Evolutionary conservation across 2,888 invertebrate genomes (phyloP).

Genomic region (Eustalomyia histrio): DNA sequence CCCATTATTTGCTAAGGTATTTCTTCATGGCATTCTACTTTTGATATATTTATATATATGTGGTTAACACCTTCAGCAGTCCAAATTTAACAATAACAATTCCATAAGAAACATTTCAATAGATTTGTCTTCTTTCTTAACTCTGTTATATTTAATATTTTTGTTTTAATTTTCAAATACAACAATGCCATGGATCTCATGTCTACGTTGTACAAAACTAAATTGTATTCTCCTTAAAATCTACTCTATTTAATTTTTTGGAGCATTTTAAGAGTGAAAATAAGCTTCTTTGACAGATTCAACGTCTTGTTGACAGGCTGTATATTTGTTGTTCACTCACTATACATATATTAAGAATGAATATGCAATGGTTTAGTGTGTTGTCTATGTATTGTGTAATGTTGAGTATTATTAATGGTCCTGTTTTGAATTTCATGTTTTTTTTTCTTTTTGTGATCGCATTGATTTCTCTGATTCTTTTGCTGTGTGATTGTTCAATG

Average conservation of each 20-base stretch:
- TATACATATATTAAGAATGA: background rate
- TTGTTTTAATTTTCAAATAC: background rate
- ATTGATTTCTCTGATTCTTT: slow-evolving; percentile 51
- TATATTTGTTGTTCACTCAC: slow-evolving; percentile 44
- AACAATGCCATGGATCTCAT: background rate
- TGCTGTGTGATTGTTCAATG: slow-evolving; percentile 11
- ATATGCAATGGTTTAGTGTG: slow-evolving; percentile 9
- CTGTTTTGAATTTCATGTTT: slow-evolving; percentile 59
- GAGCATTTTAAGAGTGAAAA: slow-evolving; percentile 44
- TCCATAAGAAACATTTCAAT: background rate
- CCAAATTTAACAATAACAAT: background rate
- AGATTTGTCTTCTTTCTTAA: background rate
- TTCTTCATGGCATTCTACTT: no score
- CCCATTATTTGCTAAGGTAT: no score
- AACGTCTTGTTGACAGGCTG: slow-evolving; percentile 57
- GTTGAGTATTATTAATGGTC: slow-evolving; percentile 75
- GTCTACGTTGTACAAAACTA: background rate
- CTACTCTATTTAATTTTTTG: slow-evolving; percentile 15
- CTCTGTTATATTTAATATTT: background rate
- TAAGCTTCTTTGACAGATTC: slow-evolving; percentile 62
- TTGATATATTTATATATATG: background rate
- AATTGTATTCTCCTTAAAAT: slow-evolving; percentile 9
- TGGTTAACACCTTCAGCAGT: background rate
- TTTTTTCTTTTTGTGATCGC: slow-evolving; percentile 40
- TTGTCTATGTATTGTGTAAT: slow-evolving; percentile 65